Base-by-base conservation (phyloP, 2,797 vertebrate genomes). In the Catostomus latipinnis region DNA sequence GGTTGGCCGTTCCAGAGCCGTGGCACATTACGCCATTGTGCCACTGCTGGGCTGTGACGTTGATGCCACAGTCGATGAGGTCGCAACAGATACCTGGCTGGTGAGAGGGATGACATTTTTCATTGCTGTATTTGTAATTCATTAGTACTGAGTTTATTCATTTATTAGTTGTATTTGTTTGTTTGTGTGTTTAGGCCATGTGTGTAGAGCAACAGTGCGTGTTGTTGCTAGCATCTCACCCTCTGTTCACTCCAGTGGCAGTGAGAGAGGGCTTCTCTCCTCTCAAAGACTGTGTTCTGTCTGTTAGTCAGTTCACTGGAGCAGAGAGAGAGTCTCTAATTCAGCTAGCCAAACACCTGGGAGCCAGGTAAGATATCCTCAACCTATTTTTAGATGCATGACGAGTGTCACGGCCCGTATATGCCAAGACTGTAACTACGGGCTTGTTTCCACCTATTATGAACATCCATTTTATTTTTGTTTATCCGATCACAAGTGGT, bases 11-110 rank as follows among this genome's bases (percentile, higher is more conserved):
- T 95, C 91, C 5, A 94, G 96, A 74, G 89, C 89, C 0, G 90
- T 98, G 72, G 96, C 96, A 0, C 95, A 99, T 90, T 99, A 96
- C 49, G 97, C 96, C 0, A 94, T 99, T 68, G 98, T 99, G 4
- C 98, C 98, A 0, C 88, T 98, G 71, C 76, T 97, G 85, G 98
- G 98, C 9, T 97, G 95, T 83, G 87, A 94, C 0, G 96, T 98
- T 83, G 95, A 96, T 82, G 91, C 92, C 16, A 95, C 97, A 4
- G 97, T 98, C 82, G 95, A 95, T 9, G 97, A 98, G n/a, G 96
- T 99, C 9, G 97, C 96, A 79, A 99, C 98, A 14, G 97, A 98
- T 49, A 96, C 95, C 0, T 99, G 98, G 98, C 95, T 99, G 97
- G 98, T 99, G 93, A 95, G 96, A 76, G 68, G n/a, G n/a, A 22